Evolutionary conservation across 2,113 vertebrate species (phyloP), one percentile per base, ranked within the genome.

Genomic region (Climacteris rufus): DNA sequence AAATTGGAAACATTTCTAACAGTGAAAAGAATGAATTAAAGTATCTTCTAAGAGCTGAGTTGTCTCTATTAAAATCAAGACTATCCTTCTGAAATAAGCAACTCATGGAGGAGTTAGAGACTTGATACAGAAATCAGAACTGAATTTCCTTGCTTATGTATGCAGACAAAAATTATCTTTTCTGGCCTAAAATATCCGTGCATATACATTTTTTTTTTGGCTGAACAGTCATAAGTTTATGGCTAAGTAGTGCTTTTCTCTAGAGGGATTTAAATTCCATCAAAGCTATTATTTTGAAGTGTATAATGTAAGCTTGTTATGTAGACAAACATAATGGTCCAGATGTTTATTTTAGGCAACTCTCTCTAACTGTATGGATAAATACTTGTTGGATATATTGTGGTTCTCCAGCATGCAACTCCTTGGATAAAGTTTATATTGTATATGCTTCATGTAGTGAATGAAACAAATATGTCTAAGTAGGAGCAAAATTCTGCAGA

Each of bases 231-330:
- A 14, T 75, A 75, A 59, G 59, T 80, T 95, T 93, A 66, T 84
- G 42, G 63, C 61, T 95, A 83, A 93, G 79, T 57, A 83, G 18
- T 96, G 54, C 33, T 93, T 72, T 96, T 74, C 72, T 84, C 60
- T 92, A 68, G 72, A 84, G 83, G 56, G 86, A 94, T 95, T 92
- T 95, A 96, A 89, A 86, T 95, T 94, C 93, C 77, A 80, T 91
- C 80, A 92, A 95, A 87, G 39, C 21, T 82, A 90, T 83, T 83
- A 93, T 65, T 83, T 87, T 92, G 83, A 90, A 86, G 83, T 93
- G 71, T 90, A 71, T 94, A 90, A 86, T 87, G 64, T 81, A 96
- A 90, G 87, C 75, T 92, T 1, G 1, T 95, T 94, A 88, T 88
- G 79, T 66, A 77, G 94, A 86, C 76, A 75, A 85, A 72, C 68